phyloP scores from a whole-genome alignment of 2,113 vertebrate species.

The Trachemys scripta region DNA sequence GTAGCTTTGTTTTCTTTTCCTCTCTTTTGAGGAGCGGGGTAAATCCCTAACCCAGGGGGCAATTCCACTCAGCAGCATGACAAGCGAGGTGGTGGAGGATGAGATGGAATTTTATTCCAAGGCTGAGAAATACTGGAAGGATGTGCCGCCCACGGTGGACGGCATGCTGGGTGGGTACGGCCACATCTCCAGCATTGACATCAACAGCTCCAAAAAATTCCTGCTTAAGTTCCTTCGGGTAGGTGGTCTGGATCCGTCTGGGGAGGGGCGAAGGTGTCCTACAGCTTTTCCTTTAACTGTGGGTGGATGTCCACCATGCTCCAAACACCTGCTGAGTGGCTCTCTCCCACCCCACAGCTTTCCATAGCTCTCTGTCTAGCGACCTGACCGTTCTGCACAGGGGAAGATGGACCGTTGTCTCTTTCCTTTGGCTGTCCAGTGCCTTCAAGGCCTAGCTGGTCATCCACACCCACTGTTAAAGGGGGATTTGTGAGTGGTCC shows the following conservation, averaged over 20 bases:
- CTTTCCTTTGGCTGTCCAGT: background rate
- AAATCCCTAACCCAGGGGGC: fast-evolving
- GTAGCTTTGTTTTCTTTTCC: background rate
- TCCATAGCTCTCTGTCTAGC: background rate
- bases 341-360: background rate
- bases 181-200: constrained; percentile 94
- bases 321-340: background rate
- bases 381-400: background rate
- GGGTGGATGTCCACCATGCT: background rate
- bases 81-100: constrained; percentile 85
- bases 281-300: background rate
- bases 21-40: background rate
- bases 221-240: constrained; percentile 92
- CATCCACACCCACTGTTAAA: background rate
- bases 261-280: background rate
- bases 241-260: constrained; percentile 60
- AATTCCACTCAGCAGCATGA: constrained; percentile 74
- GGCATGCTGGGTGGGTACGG: constrained; percentile 98
- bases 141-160: constrained; percentile 90
- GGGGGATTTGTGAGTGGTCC: background rate
- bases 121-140: constrained; percentile 94
- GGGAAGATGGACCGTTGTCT: background rate
- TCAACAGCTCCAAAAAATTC: constrained; percentile 94
- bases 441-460: background rate
- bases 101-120: constrained; percentile 92